Percentiles rank a stretch among this genome's conserved stretches.
Conservation (phyloP, 2,888 invertebrate genomes). For the Apoda limacodes region DNA sequence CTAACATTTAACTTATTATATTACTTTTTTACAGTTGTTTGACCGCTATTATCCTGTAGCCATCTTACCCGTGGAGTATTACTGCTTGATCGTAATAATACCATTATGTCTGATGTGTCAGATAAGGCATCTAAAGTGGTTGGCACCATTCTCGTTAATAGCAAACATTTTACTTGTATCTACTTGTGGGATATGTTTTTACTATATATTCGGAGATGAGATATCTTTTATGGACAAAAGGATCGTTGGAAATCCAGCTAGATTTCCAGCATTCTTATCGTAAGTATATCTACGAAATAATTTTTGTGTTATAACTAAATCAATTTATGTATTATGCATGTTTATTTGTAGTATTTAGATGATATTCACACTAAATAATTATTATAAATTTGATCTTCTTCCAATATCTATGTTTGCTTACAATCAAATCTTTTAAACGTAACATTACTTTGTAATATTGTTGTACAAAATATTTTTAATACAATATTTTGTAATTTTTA, state of each 20-base stretch:
- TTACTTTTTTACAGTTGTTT: conserved; percentile 42
- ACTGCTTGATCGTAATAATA: conserved; percentile 45
- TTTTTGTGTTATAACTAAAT: too few species aligned
- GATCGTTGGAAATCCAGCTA: conserved; percentile 62
- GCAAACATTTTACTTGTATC: conserved; percentile 87
- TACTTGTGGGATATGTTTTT: conserved; percentile 87
- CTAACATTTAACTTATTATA: too few species aligned
- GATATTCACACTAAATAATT: too few species aligned
- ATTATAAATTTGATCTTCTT: too few species aligned
- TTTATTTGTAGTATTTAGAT: too few species aligned
- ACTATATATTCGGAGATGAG: conserved; percentile 78
- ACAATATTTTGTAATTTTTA: too few species aligned
- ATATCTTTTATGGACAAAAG: conserved; percentile 58
- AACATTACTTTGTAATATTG: too few species aligned
- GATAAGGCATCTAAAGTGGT: conserved; percentile 80
- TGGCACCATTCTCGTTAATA: conserved; percentile 89
- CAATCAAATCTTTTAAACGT: too few species aligned
- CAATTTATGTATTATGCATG: too few species aligned
- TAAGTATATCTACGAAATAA: too few species aligned
- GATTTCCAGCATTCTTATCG: conserved; percentile 88
- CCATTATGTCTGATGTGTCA: conserved; percentile 52
- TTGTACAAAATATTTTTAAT: too few species aligned
- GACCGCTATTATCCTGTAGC: conserved; percentile 43
- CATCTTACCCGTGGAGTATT: conserved; percentile 49
- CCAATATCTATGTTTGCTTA: too few species aligned